Evolutionary conservation across 2,797 vertebrate species (phyloP), one percentile per base, ranked within the genome.

Genomic region (Cynopterus sphinx): DNA sequence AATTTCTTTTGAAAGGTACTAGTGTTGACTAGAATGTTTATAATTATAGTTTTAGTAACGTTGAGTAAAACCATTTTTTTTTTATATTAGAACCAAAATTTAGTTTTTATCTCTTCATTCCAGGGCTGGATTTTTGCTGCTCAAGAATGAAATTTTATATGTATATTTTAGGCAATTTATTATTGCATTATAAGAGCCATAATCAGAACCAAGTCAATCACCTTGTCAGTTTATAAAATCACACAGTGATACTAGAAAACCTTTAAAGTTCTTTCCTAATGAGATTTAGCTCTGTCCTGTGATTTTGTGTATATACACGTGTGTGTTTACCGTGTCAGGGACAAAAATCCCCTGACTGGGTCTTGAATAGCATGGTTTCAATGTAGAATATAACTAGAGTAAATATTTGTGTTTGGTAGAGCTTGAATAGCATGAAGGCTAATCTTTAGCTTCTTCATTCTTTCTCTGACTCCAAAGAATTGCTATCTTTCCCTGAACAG

Each of bases 101-200:
- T 70, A 36, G 11, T 5, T 92, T 88, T 93, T 88, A 53, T 86
- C 4, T 31, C 67, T 89, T 84, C 12, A 59, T 94, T 84, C 16
- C 43, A 43, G 77, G 19, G 7, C 39, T 94, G 10, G 5, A 17
- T 51, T 96, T 97, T 96, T 95, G 74, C 63, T 82, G 9, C 22
- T 88, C 24, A 90, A 95, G 43, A 73, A 91, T 67, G 79, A 88
- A 95, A 81, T 95, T 96, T 81, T 55, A 6, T 81, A 79, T 81
- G 41, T 94, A 33, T 89, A 81, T 87, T 93, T 95, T 83, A 94
- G 92, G 70, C 33, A 96, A 92, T 79, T 94, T 87, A 61, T 41
- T 95, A 70, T 26, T 95, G 5, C 17, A 10, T 91, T 79, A 10
- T 55, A 61, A 53, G 74, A 49, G 5, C 17, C 33, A 71, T 96